phyloP scores from a whole-genome alignment of 2,113 vertebrate genomes.

The Aptenodytes forsteri region DNA sequence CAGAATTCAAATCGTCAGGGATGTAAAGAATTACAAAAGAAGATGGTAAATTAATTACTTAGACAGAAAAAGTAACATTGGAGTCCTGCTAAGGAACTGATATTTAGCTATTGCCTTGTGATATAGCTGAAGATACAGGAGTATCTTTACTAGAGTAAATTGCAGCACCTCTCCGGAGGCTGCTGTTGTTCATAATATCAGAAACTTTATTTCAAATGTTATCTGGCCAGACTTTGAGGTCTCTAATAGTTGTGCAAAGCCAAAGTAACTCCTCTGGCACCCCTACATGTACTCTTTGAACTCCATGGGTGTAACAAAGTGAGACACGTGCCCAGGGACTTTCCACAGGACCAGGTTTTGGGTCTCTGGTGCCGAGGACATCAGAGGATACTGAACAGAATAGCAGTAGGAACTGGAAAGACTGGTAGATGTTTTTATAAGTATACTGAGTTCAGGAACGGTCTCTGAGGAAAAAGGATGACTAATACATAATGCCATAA shows the following conservation, averaged over 20 bases:
- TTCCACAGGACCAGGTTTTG: not conserved
- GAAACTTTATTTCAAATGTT: not conserved
- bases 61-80: not conserved
- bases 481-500: conserved; percentile 48
- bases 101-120: not conserved
- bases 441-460: conserved; percentile 63
- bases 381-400: not conserved
- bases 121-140: not conserved
- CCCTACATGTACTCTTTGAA: not conserved
- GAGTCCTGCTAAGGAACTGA: not conserved
- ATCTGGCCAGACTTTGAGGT: not conserved
- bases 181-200: not conserved
- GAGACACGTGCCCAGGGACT: not conserved
- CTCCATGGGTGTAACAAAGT: not conserved
- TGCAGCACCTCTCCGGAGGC: not conserved
- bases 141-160: not conserved
- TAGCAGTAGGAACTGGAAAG: conserved; percentile 28
- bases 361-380: not conserved
- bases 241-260: not conserved
- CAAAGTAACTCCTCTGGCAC: not conserved
- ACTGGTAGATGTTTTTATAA: conserved; percentile 47
- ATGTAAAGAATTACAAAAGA: not conserved
- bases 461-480: conserved; percentile 57
- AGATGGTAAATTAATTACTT: not conserved
- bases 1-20: not conserved